Evolutionary conservation across 2,888 invertebrate species (phyloP).

Genomic region (Argyra leucocephala): DNA sequence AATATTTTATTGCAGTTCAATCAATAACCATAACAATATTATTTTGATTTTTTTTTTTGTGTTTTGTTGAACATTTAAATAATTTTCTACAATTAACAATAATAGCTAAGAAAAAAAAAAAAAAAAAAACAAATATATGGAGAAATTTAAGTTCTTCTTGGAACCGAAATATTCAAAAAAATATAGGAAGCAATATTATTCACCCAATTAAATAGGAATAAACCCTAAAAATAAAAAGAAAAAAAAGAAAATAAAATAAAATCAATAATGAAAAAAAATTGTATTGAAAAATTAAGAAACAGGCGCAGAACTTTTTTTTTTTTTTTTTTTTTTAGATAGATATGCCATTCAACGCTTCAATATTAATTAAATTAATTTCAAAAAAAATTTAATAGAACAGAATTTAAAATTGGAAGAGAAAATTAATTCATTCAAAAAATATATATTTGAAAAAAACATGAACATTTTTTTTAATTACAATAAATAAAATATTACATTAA

Average conservation of each 20-base stretch:
- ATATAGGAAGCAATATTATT: background rate
- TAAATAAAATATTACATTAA: conserved; percentile 13
- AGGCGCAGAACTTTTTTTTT: background rate
- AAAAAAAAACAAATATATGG: no score
- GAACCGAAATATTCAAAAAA: background rate
- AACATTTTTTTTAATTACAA: background rate
- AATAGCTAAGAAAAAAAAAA: no score
- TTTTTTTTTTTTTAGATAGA: background rate
- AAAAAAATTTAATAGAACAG: background rate
- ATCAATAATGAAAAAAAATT: no score
- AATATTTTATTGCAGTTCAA: no score
- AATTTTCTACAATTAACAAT: no score
- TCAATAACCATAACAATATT: no score
- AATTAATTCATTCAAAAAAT: background rate
- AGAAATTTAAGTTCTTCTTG: no score
- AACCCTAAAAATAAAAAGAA: background rate
- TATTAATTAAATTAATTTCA: background rate
- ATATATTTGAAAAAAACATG: background rate
- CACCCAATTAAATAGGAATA: background rate
- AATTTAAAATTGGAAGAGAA: no score
- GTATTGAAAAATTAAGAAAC: background rate
- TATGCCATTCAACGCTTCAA: no score
- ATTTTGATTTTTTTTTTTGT: no score
- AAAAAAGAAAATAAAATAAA: background rate
- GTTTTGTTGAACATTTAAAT: no score